Evolutionary conservation across 2,888 invertebrate genomes (phyloP).

Genomic region (Anticlea derivata): DNA sequence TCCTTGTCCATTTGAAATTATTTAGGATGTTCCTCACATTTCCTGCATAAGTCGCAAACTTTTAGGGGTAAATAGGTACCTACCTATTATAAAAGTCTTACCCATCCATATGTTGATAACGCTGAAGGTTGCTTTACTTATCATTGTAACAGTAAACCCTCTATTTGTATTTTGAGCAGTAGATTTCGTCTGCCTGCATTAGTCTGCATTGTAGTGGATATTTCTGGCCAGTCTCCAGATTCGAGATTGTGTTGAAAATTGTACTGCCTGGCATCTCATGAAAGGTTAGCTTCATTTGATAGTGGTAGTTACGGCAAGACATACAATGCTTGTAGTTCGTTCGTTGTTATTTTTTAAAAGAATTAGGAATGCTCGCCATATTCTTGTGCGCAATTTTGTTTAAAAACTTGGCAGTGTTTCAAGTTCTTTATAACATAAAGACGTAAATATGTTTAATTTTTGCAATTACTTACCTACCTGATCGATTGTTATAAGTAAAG

Average conservation of each 20-base stretch:
- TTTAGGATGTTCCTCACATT: too few relatives aligned
- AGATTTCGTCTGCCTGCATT: neutral
- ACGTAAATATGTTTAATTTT: slow-evolving; percentile 7
- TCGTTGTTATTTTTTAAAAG: slow-evolving; percentile 26
- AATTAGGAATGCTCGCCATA: slow-evolving; percentile 2
- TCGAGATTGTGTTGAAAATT: slow-evolving; percentile 72
- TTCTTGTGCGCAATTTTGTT: slow-evolving; percentile 26
- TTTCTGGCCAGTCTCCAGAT: slow-evolving; percentile 74
- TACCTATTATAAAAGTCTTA: too few relatives aligned
- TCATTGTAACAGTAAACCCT: neutral
- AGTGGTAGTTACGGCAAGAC: slow-evolving; percentile 38
- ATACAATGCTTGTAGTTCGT: slow-evolving; percentile 20
- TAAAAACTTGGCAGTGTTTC: slow-evolving; percentile 21
- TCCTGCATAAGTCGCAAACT: too few relatives aligned
- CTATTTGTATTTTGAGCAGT: neutral
- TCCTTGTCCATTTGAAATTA: too few relatives aligned
- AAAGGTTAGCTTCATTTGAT: slow-evolving; percentile 48
- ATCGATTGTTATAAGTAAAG: too few relatives aligned
- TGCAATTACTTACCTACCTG: too few relatives aligned
- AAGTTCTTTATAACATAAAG: slow-evolving; percentile 32
- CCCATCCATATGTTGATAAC: too few relatives aligned
- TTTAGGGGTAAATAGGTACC: too few relatives aligned
- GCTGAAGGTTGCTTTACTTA: too few relatives aligned
- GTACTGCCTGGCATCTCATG: slow-evolving; percentile 56
- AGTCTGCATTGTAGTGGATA: slow-evolving; percentile 69